phyloP scores from a whole-genome alignment of 1,140 invertebrate genomes.

The Anastrepha ludens region DNA sequence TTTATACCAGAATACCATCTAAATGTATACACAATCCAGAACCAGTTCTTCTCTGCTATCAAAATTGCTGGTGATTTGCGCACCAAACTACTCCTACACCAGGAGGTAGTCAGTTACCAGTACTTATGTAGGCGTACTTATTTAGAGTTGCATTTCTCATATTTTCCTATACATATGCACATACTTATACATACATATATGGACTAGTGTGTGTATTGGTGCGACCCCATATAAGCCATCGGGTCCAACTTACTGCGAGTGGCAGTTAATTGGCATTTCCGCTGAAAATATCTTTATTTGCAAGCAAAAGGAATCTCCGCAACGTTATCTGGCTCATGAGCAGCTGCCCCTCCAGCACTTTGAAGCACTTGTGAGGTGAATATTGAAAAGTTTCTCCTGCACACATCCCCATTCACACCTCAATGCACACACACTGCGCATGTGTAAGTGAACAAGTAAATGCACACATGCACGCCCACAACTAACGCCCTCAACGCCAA shows the following conservation, averaged over 20 bases:
- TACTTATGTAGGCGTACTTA: not conserved
- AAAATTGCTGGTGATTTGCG: no score
- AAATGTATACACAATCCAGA: no score
- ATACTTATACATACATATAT: no score
- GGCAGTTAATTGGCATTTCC: conserved; percentile 47
- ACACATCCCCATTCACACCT: not conserved
- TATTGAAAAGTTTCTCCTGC: not conserved
- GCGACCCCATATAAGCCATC: not conserved
- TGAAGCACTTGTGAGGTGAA: not conserved
- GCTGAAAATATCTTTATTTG: not conserved
- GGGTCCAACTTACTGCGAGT: not conserved
- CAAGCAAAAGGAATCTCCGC: not conserved
- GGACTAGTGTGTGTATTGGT: not conserved
- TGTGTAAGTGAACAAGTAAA: not conserved
- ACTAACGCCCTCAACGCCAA: conserved; percentile 7
- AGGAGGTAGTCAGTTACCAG: not conserved
- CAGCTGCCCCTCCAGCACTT: not conserved
- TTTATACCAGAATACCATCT: no score
- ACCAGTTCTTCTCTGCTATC: no score
- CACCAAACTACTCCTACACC: not conserved
- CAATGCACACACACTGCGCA: not conserved
- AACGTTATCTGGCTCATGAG: not conserved
- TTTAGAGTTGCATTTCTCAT: not conserved
- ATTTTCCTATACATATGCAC: not conserved
- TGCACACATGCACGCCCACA: conserved; percentile 10